Conservation (phyloP, 2,888 invertebrate species). For the Girardia tigrina region DNA sequence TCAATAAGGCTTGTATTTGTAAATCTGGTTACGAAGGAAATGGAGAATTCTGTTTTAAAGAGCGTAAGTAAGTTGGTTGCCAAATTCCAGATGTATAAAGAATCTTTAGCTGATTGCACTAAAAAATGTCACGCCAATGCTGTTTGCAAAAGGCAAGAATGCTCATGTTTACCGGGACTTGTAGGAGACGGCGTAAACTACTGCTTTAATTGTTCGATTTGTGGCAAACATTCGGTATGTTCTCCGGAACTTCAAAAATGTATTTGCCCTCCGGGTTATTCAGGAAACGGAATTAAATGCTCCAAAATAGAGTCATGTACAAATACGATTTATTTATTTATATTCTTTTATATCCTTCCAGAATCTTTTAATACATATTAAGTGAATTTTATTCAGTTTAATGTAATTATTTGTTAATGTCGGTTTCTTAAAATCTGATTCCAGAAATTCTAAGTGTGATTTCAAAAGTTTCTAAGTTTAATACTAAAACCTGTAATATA, state of each 20-base stretch:
- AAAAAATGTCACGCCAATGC: slow-evolving; percentile 15
- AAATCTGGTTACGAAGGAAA: neutral
- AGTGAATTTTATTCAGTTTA: no score
- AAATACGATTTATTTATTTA: no score
- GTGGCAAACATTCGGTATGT: neutral
- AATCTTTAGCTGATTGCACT: no score
- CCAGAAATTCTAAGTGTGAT: no score
- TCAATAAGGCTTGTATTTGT: neutral
- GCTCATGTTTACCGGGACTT: neutral
- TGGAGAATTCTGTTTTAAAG: neutral
- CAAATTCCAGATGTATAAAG: no score
- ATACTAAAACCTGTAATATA: no score
- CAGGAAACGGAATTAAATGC: neutral
- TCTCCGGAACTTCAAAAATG: neutral
- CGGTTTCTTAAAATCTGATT: no score
- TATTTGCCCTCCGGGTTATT: neutral
- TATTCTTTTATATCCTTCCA: no score
- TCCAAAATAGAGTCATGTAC: neutral
- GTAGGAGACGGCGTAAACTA: neutral
- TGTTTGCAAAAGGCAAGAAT: neutral
- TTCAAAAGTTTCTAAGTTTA: no score
- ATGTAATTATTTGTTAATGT: no score
- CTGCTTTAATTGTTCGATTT: slow-evolving; percentile 9
- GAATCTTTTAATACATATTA: no score
- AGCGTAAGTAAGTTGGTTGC: no score